Base-by-base conservation (phyloP, 2,797 vertebrate genomes). In the Intellagama lesueurii region DNA sequence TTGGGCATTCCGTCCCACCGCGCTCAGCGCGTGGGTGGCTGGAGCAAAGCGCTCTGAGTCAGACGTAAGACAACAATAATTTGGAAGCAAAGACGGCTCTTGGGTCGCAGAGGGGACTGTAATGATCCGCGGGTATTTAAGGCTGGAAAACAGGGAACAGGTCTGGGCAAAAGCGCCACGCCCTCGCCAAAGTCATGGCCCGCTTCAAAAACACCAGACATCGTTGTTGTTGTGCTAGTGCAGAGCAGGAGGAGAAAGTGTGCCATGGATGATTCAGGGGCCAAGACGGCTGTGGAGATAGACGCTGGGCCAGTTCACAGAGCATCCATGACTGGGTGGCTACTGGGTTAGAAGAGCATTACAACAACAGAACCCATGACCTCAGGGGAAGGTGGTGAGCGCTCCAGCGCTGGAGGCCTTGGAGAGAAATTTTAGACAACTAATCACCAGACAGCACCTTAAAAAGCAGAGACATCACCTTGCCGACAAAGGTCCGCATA, bases 41-140 rank as follows among this genome's bases (percentile, higher is more conserved):
- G 86, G 91, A 94, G 93, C 89, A 5, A 32, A 84, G 30, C 47
- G 60, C 8, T 84, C 89, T 92, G 90, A 94, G 35, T 91, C 88
- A 92, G 90, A 82, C 84, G 68, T 68, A 75, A n/a, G 40, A 83
- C 66, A 79, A 69, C 40, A 69, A 40, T 32, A 24, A 70, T 66
- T 82, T 56, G 30, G 28, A 30, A 49, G 49, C 44, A 83, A 66
- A 64, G 82, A 32, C 44, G 40, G 81, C 85, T 68, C 49, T 32
- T 7, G n/a, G n/a, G n/a, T 17, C 56, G 0, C 4, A 2, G 24
- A 60, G 17, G 52, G 82, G 77, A 60, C 30, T 49, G 73, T 3
- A 47, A 24, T 12, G 80, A 60, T 78, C 82, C 47, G 17, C 1
- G 44, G 24, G 68, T 83, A 47, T 44, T 49, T 52, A 40, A 56